Evolutionary conservation across 2,113 vertebrate genomes (phyloP), one percentile per base, ranked within the genome.

Genomic region (Patagioenas fasciata): DNA sequence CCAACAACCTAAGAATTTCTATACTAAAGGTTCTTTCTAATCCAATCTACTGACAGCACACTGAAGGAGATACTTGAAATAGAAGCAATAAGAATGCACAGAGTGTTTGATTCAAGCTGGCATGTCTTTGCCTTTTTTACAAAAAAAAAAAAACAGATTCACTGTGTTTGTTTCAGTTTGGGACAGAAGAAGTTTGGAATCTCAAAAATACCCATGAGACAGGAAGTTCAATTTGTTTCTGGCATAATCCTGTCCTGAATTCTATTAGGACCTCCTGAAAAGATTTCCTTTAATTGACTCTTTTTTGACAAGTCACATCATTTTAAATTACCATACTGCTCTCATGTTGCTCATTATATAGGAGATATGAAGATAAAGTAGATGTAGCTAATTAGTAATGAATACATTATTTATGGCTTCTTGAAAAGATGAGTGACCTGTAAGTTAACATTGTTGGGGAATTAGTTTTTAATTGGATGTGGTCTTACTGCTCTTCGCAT

Each of bases 321-420:
- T 75, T 96, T 95, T 77, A 94, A 91, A 88, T 94, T 93, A 94
- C 81, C 48, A 40, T 56, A 89, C 72, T 88, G 6, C 19, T 92
- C 77, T 95, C 42, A 54, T 57, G 79, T 78, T 87, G 58, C 83
- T 97, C 95, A 74, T 97, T 95, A 97, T 97, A 95, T 71, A 91
- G 44, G 91, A 92, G 29, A 93, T 92, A 66, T 17, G 42, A 96
- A 88, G 58, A 87, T 67, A 94, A 95, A 91, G 44, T 53, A 91
- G 75, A 94, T 69, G 20, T 72, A 95, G 61, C 69, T 97, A 97
- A 98, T 97, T 97, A 97, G 80, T 66, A 96, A 95, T 42, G 89
- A 96, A 97, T 97, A 70, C 47, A 97, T 97, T 97, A 97, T 97
- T 97, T 97, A 97, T 95, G 53, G 14, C n/a, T 96, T 67, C n/a